phyloP scores from a whole-genome alignment of 2,888 invertebrate species.

The Lamproptera curius region DNA sequence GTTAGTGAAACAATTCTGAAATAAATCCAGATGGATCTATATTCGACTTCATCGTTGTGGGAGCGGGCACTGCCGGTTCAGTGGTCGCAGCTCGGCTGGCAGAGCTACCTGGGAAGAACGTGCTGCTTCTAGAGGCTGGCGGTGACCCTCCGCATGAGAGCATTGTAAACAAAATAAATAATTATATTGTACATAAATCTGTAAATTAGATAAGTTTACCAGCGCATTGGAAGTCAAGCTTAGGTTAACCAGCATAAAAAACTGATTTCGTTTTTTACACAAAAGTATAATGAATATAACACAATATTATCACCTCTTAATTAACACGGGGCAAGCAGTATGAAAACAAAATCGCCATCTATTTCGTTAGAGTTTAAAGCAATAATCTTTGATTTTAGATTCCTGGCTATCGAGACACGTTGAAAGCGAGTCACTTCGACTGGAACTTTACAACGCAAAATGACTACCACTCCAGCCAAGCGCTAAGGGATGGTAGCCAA shows the following conservation, averaged over 20 bases:
- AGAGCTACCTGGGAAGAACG: constrained; percentile 31
- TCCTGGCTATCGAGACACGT: constrained; percentile 42
- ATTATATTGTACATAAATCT: no score
- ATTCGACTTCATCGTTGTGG: constrained; percentile 61
- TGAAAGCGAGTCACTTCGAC: constrained; percentile 47
- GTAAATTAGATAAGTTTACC: no score
- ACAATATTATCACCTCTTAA: no score
- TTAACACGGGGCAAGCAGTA: no score
- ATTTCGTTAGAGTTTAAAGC: no score
- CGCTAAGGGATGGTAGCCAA: constrained; percentile 42
- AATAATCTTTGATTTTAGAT: no score
- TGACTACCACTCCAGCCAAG: constrained; percentile 47
- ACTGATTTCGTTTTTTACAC: no score
- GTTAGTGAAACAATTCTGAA: no score
- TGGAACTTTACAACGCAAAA: constrained; percentile 60
- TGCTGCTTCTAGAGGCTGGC: constrained; percentile 63
- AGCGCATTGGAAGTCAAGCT: no score
- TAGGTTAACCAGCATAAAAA: no score
- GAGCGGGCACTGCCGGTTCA: constrained; percentile 57
- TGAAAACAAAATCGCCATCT: no score
- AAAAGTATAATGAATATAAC: no score
- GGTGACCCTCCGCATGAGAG: constrained; percentile 54
- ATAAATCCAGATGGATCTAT: constrained; percentile 40
- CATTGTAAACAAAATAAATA: constrained; percentile 37
- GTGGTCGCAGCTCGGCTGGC: constrained; percentile 54